Evolutionary conservation across 2,113 vertebrate species (phyloP), one percentile per base, ranked within the genome.

Genomic region (Tragelaphus imberbis): DNA sequence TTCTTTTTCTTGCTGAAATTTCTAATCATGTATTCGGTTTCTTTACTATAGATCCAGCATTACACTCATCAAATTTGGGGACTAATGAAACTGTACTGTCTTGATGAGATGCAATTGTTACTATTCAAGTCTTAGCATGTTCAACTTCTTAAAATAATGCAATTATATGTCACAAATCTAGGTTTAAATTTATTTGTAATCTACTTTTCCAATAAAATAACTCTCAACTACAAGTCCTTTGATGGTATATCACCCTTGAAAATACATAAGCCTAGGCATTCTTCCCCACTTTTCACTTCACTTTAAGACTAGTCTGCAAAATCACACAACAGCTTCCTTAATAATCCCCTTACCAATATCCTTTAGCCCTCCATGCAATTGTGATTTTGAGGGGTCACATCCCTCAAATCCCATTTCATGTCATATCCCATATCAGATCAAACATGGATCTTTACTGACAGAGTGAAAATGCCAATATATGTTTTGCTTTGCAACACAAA

Each of bases 1-100:
- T 95, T 25, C 44, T 71, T 92, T 91, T 40, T 56, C 25, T 71
- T 87, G 7, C 6, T 97, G 33, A 91, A 94, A 92, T 84, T 58
- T 82, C 11, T 91, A 89, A 55, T 68, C 55, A 65, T 58, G 3
- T 3, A 58, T 82, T 59, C 6, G 82, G 9, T 75, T 44, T 91
- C 53, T 63, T 56, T 59, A 79, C 3, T 87, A 3, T 51, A 80
- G 9, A 33, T n/a, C 2, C 28, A 68, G 1, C 17, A 1, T 53
- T 82, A 51, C 1, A 81, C 13, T 56, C 55, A 75, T 53, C 12
- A 65, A 65, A 65, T 51, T 51, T 80, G 71, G 30, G 40, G 27
- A 51, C 16, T 25, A 36, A 84, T 56, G 21, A 3, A 56, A 81
- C 5, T 61, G 1, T 59, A 4, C 1, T 92, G 53, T 68, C 28